Percentiles rank a stretch among this genome's conserved stretches.
Evolutionary conservation across 2,888 invertebrate genomes (phyloP).

Genomic region (Ecdyonurus torrentis): DNA sequence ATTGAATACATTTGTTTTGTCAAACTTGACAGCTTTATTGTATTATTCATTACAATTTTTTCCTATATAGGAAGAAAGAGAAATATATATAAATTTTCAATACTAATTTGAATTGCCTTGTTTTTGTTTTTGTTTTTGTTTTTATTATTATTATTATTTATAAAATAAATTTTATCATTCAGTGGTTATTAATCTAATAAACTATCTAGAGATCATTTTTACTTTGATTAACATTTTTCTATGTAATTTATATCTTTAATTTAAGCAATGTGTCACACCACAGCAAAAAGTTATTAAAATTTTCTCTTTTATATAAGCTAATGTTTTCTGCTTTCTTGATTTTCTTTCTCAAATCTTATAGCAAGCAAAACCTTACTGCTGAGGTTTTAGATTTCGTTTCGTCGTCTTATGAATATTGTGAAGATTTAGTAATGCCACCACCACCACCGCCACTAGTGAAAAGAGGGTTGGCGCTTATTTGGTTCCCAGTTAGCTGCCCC

Average conservation of each 20-base stretch:
- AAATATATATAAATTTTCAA: too few species aligned
- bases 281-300: neutral
- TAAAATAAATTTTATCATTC: neutral
- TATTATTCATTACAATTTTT: too few species aligned
- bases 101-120: too few species aligned
- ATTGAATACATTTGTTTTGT: too few species aligned
- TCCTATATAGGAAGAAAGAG: too few species aligned
- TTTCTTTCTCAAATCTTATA: neutral
- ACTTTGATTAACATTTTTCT: neutral
- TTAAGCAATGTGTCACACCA: slow-evolving; percentile 1
- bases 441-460: neutral
- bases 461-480: neutral
- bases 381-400: neutral
- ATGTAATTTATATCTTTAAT: slow-evolving; percentile 2
- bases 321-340: neutral
- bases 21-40: too few species aligned
- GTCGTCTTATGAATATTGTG: neutral
- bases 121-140: too few species aligned
- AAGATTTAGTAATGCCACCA: neutral
- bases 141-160: neutral
- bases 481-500: neutral
- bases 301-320: neutral
- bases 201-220: neutral
- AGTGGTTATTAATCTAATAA: neutral
- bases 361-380: neutral